phyloP scores from a whole-genome alignment of 2,888 invertebrate genomes.

The Opisthograptis luteolata region DNA sequence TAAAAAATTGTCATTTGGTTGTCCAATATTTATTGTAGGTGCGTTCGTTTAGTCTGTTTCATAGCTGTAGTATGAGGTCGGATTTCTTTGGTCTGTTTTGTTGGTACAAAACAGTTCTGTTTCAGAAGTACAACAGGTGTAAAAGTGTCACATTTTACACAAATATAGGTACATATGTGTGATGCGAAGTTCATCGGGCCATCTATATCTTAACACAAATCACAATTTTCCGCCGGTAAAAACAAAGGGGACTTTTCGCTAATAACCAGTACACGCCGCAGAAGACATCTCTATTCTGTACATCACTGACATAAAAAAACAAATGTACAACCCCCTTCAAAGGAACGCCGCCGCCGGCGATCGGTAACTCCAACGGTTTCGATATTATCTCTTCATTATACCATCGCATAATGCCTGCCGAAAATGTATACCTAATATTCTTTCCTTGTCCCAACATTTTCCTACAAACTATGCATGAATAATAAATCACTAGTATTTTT shows the following conservation, averaged over 20 bases:
- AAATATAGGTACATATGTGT: too few relatives aligned
- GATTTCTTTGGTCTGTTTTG: too few relatives aligned
- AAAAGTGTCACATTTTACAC: too few relatives aligned
- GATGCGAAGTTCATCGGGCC: too few relatives aligned
- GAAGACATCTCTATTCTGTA: conserved; percentile 1
- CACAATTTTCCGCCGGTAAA: not conserved
- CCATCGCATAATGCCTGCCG: conserved; percentile 32
- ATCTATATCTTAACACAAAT: not conserved
- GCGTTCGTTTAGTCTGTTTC: too few relatives aligned
- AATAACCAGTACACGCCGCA: not conserved
- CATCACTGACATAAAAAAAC: conserved; percentile 15
- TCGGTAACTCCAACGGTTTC: conserved; percentile 41
- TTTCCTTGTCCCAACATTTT: conserved; percentile 30
- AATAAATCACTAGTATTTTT: not conserved
- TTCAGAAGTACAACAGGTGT: too few relatives aligned
- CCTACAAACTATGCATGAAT: conserved; percentile 20
- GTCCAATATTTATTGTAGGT: too few relatives aligned
- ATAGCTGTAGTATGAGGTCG: too few relatives aligned
- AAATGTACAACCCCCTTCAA: conserved; percentile 37
- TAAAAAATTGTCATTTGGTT: too few relatives aligned
- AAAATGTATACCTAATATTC: conserved; percentile 28
- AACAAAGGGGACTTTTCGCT: not conserved
- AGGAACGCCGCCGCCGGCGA: conserved; percentile 36
- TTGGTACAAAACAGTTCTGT: too few relatives aligned
- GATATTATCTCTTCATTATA: conserved; percentile 56